Conservation (phyloP, 2,888 invertebrate genomes). For the Cabera pusaria region DNA sequence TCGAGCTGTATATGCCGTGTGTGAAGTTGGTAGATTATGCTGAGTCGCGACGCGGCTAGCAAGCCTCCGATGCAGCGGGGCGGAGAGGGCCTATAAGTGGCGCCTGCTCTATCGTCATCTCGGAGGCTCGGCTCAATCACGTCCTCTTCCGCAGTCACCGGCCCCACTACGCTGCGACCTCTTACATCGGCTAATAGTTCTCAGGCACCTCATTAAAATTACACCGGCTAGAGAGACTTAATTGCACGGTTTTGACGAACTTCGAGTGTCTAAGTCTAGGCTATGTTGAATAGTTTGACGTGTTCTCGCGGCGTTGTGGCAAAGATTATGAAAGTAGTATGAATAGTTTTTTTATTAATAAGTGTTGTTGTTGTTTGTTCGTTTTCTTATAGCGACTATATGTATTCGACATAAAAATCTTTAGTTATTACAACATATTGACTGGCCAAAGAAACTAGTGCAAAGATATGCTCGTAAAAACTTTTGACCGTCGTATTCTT, state of each 20-base stretch:
- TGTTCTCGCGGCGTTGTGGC: too few species aligned
- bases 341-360: too few species aligned
- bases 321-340: too few species aligned
- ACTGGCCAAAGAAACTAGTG: background rate
- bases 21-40: conserved; percentile 31
- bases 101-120: conserved; percentile 55
- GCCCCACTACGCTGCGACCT: conserved; percentile 40
- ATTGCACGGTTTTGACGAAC: conserved; percentile 22
- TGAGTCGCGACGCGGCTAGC: conserved; percentile 34
- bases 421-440: too few species aligned
- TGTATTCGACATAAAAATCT: background rate
- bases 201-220: conserved; percentile 40
- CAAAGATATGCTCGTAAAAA: background rate
- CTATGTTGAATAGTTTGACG: background rate
- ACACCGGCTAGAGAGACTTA: conserved; percentile 25
- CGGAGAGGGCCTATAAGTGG: conserved; percentile 33
- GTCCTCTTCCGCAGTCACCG: conserved; percentile 47
- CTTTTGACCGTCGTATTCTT: background rate
- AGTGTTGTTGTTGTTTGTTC: too few species aligned
- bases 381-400: background rate
- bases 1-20: conserved; percentile 3
- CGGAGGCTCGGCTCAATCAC: conserved; percentile 42
- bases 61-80: conserved; percentile 28
- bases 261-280: conserved; percentile 8
- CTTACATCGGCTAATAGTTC: conserved; percentile 42